Conservation (phyloP, 2,888 invertebrate species). For the Drosophila prostipennis region DNA sequence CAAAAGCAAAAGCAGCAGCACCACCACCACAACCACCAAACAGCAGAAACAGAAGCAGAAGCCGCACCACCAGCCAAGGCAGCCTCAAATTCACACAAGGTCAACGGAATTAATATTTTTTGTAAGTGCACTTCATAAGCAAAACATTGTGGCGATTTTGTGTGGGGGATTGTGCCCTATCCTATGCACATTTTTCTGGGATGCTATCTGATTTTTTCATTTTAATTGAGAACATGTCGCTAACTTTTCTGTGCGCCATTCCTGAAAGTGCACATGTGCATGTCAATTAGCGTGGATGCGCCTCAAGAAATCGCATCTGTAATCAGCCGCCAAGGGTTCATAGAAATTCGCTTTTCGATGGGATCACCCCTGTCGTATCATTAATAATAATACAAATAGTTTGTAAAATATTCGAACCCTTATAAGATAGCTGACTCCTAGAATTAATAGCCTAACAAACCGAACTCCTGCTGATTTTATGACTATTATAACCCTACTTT, state of each 20-base stretch:
- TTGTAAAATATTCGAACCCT: not conserved
- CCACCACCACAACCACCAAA: conserved; percentile 30
- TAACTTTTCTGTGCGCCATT: conserved; percentile 30
- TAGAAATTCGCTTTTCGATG: not conserved
- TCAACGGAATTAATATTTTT: conserved; percentile 82
- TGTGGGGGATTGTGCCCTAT: conserved; percentile 1
- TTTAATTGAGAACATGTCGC: conserved; percentile 54
- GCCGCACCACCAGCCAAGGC: conserved; percentile 39
- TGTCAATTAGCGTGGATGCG: conserved; percentile 68
- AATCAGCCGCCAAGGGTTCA: conserved; percentile 11
- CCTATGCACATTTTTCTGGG: conserved; percentile 16
- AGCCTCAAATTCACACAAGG: conserved; percentile 73
- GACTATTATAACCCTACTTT: not conserved
- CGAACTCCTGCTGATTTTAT: too few species aligned
- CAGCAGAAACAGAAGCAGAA: conserved; percentile 28
- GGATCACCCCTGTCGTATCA: not conserved
- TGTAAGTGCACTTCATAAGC: conserved; percentile 68
- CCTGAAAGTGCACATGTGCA: conserved; percentile 64
- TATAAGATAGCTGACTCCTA: not conserved
- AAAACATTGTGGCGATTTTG: not conserved
- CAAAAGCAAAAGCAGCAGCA: conserved; percentile 39
- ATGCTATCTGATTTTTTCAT: conserved; percentile 20
- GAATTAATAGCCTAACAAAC: too few species aligned
- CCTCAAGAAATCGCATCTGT: conserved; percentile 31
- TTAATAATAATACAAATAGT: not conserved